Evolutionary conservation across 2,888 invertebrate genomes (phyloP).

Genomic region (Cepaea hortensis): DNA sequence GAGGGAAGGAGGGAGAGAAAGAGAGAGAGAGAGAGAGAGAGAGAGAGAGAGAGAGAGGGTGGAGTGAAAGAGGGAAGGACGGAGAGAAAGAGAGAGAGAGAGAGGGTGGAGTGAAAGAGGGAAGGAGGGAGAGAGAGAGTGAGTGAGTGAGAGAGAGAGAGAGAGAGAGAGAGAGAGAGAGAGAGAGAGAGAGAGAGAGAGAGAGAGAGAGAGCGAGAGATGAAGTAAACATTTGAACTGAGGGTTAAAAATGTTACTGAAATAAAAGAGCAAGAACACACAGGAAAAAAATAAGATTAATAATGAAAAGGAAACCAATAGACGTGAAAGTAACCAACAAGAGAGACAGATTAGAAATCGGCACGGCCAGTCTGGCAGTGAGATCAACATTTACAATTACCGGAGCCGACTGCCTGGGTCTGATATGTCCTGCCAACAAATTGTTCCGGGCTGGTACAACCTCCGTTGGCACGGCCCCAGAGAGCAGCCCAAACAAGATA

Average conservation of each 20-base stretch:
- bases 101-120: too few species aligned
- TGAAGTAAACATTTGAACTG: not conserved
- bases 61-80: too few species aligned
- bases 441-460: not conserved
- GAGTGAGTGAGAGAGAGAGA: too few species aligned
- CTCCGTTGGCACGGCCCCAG: not conserved
- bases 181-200: constrained; percentile 12
- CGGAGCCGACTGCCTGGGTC: not conserved
- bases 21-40: too few species aligned
- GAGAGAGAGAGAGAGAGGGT: too few species aligned
- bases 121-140: not conserved
- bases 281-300: too few species aligned
- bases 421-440: not conserved
- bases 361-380: not conserved
- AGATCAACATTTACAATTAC: not conserved
- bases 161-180: not conserved
- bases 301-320: not conserved
- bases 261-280: too few species aligned
- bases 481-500: constrained; percentile 5
- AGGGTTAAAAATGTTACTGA: not conserved
- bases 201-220: constrained; percentile 20
- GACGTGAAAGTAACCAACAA: not conserved
- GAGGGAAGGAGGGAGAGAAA: too few species aligned
- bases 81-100: too few species aligned
- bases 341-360: not conserved